Percentiles rank a stretch among this genome's conserved stretches.
Conservation (phyloP, 2,113 vertebrate species). For the Callocephalon fimbriatum region DNA sequence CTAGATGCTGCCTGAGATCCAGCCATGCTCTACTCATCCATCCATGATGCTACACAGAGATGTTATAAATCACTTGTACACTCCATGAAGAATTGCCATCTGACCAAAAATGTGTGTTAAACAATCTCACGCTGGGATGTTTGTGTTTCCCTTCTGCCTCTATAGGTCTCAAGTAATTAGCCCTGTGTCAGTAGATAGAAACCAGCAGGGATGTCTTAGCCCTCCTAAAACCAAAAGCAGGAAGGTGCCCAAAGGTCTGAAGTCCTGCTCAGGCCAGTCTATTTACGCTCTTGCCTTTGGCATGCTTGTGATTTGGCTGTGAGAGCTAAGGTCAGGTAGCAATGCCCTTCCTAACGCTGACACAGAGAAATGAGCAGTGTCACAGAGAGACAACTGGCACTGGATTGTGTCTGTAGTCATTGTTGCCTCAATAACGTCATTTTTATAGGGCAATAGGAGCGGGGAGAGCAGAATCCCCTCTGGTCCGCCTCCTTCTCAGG, state of each 20-base stretch:
- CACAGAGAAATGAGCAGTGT: not conserved
- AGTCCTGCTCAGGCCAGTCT: not conserved
- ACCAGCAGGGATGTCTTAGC: not conserved
- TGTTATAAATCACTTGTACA: not conserved
- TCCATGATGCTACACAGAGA: accelerated
- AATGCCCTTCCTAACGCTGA: not conserved
- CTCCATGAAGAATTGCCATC: not conserved
- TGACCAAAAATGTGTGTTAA: not conserved
- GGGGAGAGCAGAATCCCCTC: not conserved
- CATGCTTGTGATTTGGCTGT: not conserved
- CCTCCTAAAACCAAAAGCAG: not conserved
- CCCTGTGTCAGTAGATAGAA: not conserved
- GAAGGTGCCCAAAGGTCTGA: not conserved
- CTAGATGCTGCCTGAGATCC: not conserved
- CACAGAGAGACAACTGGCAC: not conserved
- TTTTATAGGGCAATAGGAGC: not conserved
- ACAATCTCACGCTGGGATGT: not conserved
- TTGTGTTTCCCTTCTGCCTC: not conserved
- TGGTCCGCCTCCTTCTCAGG: accelerated
- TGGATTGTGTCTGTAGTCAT: not conserved
- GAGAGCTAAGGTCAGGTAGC: not conserved
- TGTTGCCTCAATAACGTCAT: not conserved
- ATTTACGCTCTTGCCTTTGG: not conserved
- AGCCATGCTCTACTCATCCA: not conserved
- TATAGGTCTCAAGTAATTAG: not conserved